Percentiles rank a stretch among this genome's conserved stretches.
phyloP scores from a whole-genome alignment of 2,888 invertebrate species.

The Heliconius sara region DNA sequence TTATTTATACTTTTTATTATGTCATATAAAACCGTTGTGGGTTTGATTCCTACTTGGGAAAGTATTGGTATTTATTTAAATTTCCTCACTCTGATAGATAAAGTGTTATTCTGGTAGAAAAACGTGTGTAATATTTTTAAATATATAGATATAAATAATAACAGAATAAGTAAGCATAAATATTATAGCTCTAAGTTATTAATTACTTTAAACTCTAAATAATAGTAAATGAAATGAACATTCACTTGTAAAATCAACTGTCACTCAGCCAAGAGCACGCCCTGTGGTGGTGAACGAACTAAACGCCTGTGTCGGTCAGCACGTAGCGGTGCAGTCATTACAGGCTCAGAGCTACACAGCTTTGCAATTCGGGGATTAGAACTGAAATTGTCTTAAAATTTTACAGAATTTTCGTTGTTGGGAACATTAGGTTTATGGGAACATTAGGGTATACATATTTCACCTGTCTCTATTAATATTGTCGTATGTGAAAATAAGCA shows the following conservation, averaged over 20 bases:
- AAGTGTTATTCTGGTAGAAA: too few species aligned
- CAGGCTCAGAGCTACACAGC: not conserved
- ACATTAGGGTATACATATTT: too few species aligned
- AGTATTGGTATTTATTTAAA: too few species aligned
- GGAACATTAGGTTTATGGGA: not conserved
- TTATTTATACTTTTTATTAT: too few species aligned
- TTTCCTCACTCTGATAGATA: too few species aligned
- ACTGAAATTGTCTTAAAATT: not conserved
- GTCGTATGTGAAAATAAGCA: too few species aligned
- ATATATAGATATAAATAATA: too few species aligned
- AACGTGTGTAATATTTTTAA: too few species aligned
- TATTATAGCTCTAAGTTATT: not conserved
- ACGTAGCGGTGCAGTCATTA: constrained; percentile 5
- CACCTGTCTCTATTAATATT: too few species aligned
- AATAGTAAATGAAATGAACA: constrained; percentile 3
- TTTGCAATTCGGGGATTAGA: not conserved
- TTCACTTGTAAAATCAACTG: constrained; percentile 2
- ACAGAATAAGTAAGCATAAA: not conserved
- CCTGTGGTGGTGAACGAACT: not conserved
- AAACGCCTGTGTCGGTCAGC: constrained; percentile 5
- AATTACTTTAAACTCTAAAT: not conserved
- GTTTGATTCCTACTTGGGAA: too few species aligned
- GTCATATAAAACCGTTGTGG: too few species aligned
- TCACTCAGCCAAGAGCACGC: not conserved
- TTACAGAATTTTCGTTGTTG: not conserved